Conservation (phyloP, 37 sponge, comb jelly and placozoan genomes). For the Agelas oroides region DNA sequence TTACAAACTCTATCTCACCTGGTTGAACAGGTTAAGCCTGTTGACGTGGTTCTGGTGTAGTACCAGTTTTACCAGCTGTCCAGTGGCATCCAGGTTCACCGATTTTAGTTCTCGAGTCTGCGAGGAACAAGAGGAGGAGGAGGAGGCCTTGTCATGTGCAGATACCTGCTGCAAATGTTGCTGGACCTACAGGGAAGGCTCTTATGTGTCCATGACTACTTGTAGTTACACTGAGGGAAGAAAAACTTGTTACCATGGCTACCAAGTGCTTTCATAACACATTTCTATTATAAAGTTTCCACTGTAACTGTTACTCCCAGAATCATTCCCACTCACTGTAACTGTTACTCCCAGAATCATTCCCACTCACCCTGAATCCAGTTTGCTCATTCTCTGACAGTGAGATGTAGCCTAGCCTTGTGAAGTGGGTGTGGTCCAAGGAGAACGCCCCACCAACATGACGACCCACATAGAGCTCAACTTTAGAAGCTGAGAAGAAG, state of each 20-base stretch:
- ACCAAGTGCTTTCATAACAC: too few species aligned
- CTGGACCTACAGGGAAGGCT: too few species aligned
- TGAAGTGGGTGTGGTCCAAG: conserved; percentile 22
- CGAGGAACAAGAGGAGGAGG: not conserved
- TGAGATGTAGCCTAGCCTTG: conserved; percentile 51
- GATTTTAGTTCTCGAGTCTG: conserved; percentile 90
- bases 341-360: too few species aligned
- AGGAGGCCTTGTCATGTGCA: too few species aligned
- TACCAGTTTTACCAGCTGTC: conserved; percentile 70
- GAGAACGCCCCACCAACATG: not conserved
- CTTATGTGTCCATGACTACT: too few species aligned
- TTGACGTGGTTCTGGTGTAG: conserved; percentile 87
- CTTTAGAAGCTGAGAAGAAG: conserved; percentile 33
- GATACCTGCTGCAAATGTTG: too few species aligned
- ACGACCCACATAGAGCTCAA: conserved; percentile 53
- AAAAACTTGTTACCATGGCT: too few species aligned
- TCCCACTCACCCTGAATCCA: conserved; percentile 54
- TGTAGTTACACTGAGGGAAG: too few species aligned
- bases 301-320: too few species aligned
- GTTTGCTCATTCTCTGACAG: conserved; percentile 67
- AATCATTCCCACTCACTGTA: too few species aligned
- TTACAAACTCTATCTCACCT: conserved; percentile 60
- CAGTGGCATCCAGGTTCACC: conserved; percentile 67
- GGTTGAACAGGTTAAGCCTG: conserved; percentile 84
- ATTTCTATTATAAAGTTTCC: too few species aligned